Percentiles rank a stretch among this genome's conserved stretches.
phyloP scores from a whole-genome alignment of 2,797 vertebrate genomes.

The Sternarchorhynchus goeldii region DNA sequence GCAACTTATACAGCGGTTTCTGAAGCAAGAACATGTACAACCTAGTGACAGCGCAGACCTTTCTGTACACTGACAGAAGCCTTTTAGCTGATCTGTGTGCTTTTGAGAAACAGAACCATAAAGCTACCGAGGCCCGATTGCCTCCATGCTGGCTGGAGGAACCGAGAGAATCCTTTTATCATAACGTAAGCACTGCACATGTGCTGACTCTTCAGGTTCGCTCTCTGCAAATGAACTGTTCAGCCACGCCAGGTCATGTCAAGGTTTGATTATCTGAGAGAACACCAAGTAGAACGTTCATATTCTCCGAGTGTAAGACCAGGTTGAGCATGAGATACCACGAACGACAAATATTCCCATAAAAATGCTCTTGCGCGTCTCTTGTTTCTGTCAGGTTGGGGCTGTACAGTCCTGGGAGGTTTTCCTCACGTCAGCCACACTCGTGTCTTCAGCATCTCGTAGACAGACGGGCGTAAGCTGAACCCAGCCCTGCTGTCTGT shows the following conservation, averaged over 20 bases:
- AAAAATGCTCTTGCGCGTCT: neutral
- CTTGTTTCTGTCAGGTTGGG: neutral
- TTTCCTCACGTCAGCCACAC: slow-evolving; percentile 13
- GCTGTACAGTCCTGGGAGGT: neutral
- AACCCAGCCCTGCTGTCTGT: slow-evolving; percentile 17
- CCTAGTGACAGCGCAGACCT: neutral
- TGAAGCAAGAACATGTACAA: slow-evolving; percentile 16
- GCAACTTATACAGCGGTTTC: slow-evolving; percentile 21
- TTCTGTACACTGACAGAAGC: neutral
- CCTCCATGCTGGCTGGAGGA: neutral
- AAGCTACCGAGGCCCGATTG: neutral
- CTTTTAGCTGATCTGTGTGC: neutral
- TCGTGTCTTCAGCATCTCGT: slow-evolving; percentile 8
- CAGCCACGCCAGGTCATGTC: too few species aligned
- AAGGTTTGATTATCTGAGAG: too few species aligned
- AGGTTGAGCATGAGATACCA: neutral
- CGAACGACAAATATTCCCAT: neutral
- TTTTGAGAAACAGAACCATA: neutral
- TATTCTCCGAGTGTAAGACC: too few species aligned
- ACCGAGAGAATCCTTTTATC: neutral
- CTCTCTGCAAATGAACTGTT: too few species aligned
- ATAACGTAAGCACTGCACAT: too few species aligned
- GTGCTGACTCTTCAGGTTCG: too few species aligned
- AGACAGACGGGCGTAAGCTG: neutral
- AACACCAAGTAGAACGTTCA: too few species aligned